Base-by-base conservation (phyloP, 2,797 vertebrate species). In the Hoplostethus mediterraneus region DNA sequence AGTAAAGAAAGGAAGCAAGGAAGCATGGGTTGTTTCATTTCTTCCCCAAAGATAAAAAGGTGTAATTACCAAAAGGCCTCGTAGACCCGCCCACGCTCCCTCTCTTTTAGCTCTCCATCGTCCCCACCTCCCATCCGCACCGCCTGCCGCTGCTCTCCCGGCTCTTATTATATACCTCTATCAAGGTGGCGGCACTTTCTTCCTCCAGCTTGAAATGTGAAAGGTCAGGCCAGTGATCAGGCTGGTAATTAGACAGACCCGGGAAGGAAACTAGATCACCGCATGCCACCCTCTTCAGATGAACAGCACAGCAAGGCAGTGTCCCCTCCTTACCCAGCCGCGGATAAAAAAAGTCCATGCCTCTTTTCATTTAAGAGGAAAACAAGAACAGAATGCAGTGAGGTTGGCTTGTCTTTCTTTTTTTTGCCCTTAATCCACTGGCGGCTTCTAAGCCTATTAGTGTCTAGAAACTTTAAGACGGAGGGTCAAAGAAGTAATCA, bases 181-280 rank as follows among this genome's bases (percentile, higher is more conserved):
- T 93, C 90, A 92, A 79, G 88, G 84, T 91, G 89, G 80, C 72
- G 67, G 72, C 59, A 71, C 87, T 85, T 87, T 84, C 83, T 79
- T 87, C 83, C 73, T 85, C 87, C 82, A 70, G 77, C 77, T 88
- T 90, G 92, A 90, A 36, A 94, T 92, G 92, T 95, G 91, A 93
- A 94, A 94, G 94, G 93, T 95, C 92, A 95, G 80, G 71, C 77
- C 71, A 75, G 91, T 93, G 93, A 92, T 93, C 88, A 91, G 93
- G 88, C 83, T 67, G 55, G 87, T 95, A 95, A 95, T 95, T 94
- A 95, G 91, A 92, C 92, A 93, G 92, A 86, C 83, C 85, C 66
- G 81, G 82, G 76, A 84, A 80, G 91, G 77, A 87, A 78, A 74
- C 76, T 83, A 87, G 88, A 93, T 89, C 82, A 90, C 89, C 75